phyloP scores from a whole-genome alignment of 2,797 vertebrate species.

The Tokudaia tokunoshimensis region DNA sequence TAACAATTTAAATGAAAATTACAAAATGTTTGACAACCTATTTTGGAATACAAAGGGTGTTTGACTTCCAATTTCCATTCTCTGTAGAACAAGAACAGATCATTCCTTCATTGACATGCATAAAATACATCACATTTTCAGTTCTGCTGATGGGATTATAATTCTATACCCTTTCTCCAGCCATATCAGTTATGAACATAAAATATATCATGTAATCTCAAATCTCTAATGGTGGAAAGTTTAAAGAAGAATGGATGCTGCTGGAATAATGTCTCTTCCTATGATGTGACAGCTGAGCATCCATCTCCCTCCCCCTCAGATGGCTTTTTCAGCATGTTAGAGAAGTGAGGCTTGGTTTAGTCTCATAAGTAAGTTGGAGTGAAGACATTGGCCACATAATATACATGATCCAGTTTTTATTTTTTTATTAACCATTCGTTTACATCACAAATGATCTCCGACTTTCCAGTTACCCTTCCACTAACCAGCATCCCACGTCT shows the following conservation, averaged over 20 bases:
- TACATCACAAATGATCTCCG: no score
- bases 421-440: no score
- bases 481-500: no score
- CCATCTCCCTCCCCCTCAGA: neutral
- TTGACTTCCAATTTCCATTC: conserved; percentile 92
- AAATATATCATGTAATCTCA: neutral
- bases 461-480: no score
- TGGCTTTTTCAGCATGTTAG: neutral
- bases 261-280: no score
- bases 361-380: neutral
- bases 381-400: neutral
- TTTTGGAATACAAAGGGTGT: no score
- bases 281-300: no score
- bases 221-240: neutral
- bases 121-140: conserved; percentile 96
- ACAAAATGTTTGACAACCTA: conserved; percentile 88
- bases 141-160: conserved; percentile 90
- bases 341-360: neutral
- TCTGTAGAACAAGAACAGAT: conserved; percentile 95
- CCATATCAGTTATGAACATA: neutral
- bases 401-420: neutral
- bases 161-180: neutral
- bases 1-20: conserved; percentile 92
- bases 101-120: conserved; percentile 98
- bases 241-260: neutral